These are phyloP conservation scores for Aselliscus stoliczkanus DNA, from an alignment of 2,797 vertebrate genomes.

Conservation along the genomic window DNA sequence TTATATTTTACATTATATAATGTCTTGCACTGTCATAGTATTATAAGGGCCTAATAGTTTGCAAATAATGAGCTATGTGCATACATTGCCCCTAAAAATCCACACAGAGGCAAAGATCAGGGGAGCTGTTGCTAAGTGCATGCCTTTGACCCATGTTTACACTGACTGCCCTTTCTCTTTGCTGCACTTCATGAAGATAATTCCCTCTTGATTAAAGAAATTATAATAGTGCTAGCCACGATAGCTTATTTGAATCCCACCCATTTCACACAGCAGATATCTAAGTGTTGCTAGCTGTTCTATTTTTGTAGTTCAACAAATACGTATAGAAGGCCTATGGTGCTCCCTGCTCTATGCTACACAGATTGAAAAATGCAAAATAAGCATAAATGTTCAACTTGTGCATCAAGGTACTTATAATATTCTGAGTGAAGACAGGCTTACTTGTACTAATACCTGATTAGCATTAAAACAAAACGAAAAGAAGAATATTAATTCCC, in stretches of 20 bases:
- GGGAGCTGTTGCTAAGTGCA: not conserved
- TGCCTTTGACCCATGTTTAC: not conserved
- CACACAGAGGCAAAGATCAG: not conserved
- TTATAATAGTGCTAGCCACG: not conserved
- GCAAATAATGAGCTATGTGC: not conserved
- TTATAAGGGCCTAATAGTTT: not conserved
- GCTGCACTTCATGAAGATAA: not conserved
- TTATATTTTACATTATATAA: not conserved
- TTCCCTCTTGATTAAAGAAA: conserved; percentile 5
- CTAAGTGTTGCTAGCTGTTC: not conserved
- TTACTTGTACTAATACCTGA: not conserved
- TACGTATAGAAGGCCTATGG: not conserved
- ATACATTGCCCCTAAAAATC: not conserved
- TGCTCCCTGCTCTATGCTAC: not conserved
- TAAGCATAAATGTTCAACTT: not conserved
- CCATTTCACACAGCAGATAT: not conserved
- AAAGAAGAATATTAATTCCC: not conserved
- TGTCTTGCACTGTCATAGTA: not conserved
- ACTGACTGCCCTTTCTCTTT: not conserved
- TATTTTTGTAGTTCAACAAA: not conserved
- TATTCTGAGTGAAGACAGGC: not conserved
- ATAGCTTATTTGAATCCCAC: not conserved
- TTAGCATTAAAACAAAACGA: conserved; percentile 37
- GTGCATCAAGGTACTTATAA: not conserved
- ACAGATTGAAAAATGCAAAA: not conserved